Conservation (phyloP, 1,140 invertebrate genomes). For the Pissodes strobi region DNA sequence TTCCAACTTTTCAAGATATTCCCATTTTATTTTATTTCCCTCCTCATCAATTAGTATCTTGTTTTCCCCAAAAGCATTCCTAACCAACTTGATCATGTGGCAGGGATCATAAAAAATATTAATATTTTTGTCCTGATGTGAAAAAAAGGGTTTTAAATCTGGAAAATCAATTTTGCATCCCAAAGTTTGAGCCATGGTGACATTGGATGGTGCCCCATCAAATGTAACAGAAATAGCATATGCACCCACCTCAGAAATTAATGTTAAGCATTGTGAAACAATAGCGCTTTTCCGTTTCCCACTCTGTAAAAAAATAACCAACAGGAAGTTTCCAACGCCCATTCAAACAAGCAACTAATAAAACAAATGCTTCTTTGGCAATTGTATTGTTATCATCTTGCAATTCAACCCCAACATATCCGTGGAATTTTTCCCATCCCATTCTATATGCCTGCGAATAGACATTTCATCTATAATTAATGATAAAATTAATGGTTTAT, state of each 20-base stretch:
- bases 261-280: constrained; percentile 10
- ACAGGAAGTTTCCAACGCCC: constrained; percentile 20
- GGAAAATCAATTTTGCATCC: constrained; percentile 25
- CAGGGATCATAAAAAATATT: constrained; percentile 2
- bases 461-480: too few relatives aligned
- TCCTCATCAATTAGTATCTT: constrained; percentile 40
- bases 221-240: constrained; percentile 18
- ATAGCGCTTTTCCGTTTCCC: constrained; percentile 2
- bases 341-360: constrained; percentile 10
- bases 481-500: background rate
- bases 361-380: background rate
- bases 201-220: constrained; percentile 35
- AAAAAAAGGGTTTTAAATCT: background rate
- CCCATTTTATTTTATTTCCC: constrained; percentile 41
- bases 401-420: background rate
- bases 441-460: background rate
- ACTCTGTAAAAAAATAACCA: constrained; percentile 16
- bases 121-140: background rate
- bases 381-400: background rate
- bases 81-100: background rate
- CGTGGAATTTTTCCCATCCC: background rate
- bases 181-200: constrained; percentile 38
- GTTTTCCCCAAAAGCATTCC: constrained; percentile 36
- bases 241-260: constrained; percentile 9
- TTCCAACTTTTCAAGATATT: constrained; percentile 39